Conservation (phyloP, 2,113 vertebrate species). For the mouse (Mus musculus) region DNA sequence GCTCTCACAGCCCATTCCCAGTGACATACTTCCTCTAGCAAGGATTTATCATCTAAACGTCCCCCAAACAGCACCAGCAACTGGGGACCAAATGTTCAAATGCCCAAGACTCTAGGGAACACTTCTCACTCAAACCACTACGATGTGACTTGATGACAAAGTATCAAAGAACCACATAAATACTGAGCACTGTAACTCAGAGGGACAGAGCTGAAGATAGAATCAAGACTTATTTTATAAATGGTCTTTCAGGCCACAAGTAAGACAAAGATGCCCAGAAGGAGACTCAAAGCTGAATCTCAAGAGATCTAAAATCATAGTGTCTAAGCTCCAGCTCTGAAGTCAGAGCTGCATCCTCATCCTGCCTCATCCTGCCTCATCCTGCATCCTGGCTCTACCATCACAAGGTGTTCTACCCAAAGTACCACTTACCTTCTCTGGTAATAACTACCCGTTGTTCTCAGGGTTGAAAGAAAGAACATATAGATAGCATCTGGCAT, state of each 20-base stretch:
- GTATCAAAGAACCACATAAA: neutral
- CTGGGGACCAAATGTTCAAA: neutral
- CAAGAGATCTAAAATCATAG: neutral
- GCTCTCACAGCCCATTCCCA: neutral
- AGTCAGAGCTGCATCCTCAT: too few relatives aligned
- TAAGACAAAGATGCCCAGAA: neutral
- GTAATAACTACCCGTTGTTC: neutral
- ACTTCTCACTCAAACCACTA: neutral
- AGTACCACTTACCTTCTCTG: neutral
- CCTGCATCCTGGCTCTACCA: neutral
- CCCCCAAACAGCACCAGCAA: neutral
- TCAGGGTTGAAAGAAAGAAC: neutral
- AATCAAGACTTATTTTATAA: neutral
- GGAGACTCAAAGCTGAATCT: neutral
- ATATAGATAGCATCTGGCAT: neutral
- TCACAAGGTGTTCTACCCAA: neutral
- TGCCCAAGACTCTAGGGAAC: neutral
- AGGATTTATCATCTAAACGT: neutral
- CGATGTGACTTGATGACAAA: neutral
- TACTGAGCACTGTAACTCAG: neutral
- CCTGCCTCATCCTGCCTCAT: neutral
- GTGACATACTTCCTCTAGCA: neutral
- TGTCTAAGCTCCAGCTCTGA: neutral
- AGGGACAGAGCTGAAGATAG: neutral
- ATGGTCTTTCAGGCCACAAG: neutral